These are phyloP conservation scores for Morpho helenor DNA, from an alignment of 2,888 invertebrate species.

Conservation along the genomic window DNA sequence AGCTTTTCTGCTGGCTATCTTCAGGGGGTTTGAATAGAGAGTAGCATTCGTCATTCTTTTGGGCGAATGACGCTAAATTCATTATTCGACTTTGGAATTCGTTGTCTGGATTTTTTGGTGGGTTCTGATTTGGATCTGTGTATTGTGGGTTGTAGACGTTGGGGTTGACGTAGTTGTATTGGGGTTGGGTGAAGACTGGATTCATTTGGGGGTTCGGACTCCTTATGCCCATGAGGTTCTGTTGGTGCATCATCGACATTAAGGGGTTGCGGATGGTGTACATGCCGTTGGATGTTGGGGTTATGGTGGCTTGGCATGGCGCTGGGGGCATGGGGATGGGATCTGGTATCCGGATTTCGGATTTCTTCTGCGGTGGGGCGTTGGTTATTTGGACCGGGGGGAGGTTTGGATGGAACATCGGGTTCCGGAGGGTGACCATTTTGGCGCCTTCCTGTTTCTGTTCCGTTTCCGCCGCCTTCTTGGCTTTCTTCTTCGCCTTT, in stretches of 20 bases:
- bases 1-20: constrained; percentile 50
- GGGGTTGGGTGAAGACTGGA: constrained; percentile 42
- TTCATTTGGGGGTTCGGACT: constrained; percentile 41
- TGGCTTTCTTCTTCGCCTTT: constrained; percentile 66
- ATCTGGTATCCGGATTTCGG: constrained; percentile 63
- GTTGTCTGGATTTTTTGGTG: constrained; percentile 44
- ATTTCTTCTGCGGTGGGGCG: constrained; percentile 46
- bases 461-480: constrained; percentile 50
- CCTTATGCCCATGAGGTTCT: constrained; percentile 51
- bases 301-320: constrained; percentile 71
- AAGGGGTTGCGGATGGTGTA: constrained; percentile 90
- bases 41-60: constrained; percentile 70
- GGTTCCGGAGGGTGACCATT: constrained; percentile 89
- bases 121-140: constrained; percentile 34
- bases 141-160: constrained; percentile 45
- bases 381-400: constrained; percentile 56
- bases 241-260: constrained; percentile 76
- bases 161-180: constrained; percentile 54
- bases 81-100: constrained; percentile 59
- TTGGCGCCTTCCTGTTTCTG: constrained; percentile 67
- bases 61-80: constrained; percentile 68
- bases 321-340: constrained; percentile 71
- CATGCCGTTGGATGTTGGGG: constrained; percentile 83
- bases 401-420: constrained; percentile 84
- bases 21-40: constrained; percentile 61